Conservation (phyloP, 2,797 vertebrate species). For the Acridotheres tristis region DNA sequence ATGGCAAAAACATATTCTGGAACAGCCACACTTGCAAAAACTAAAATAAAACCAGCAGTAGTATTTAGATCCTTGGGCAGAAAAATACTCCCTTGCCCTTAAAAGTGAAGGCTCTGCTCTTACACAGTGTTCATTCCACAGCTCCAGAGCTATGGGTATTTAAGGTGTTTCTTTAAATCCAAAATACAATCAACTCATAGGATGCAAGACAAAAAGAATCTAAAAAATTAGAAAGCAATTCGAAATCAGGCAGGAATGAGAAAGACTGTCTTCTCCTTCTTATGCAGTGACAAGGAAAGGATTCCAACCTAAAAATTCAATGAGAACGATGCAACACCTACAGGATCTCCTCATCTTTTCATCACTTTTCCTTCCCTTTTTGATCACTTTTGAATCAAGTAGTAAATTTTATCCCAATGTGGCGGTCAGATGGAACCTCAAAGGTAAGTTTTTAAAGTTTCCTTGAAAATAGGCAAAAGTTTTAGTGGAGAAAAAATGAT, state of each 20-base stretch:
- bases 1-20: accelerated
- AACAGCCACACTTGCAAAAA: neutral
- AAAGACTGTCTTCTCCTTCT: neutral
- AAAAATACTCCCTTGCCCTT: neutral
- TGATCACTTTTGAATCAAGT: neutral
- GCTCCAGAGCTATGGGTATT: neutral
- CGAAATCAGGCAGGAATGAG: neutral
- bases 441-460: neutral
- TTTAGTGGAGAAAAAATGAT: neutral
- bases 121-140: neutral
- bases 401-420: neutral
- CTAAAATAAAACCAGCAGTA: neutral
- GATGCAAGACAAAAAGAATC: neutral
- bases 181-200: neutral
- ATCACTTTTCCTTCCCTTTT: neutral
- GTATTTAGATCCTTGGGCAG: neutral
- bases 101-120: neutral
- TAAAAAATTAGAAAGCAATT: neutral
- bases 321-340: neutral
- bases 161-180: neutral
- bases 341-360: neutral
- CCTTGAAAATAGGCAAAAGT: neutral
- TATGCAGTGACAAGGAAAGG: neutral
- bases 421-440: neutral
- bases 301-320: neutral